Percentiles rank a stretch among this genome's conserved stretches.
Evolutionary conservation across 2,113 vertebrate genomes (phyloP).

Genomic region (Xiphorhynchus elegans): DNA sequence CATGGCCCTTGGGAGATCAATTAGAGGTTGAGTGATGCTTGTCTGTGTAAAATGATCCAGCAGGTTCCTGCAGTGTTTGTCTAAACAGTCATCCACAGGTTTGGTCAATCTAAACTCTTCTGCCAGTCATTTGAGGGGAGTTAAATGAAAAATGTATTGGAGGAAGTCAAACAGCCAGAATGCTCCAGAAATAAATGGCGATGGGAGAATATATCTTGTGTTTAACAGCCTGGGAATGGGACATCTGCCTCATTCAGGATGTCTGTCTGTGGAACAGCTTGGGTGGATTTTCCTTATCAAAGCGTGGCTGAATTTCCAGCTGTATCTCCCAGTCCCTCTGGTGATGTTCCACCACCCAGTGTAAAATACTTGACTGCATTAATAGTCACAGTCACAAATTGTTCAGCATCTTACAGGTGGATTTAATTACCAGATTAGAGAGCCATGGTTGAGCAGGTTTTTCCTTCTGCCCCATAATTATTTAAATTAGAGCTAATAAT

Average conservation of each 20-base stretch:
- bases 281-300: not conserved
- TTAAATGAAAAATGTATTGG: not conserved
- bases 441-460: not conserved
- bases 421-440: conserved; percentile 16
- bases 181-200: not conserved
- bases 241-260: not conserved
- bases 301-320: not conserved
- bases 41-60: not conserved
- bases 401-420: not conserved
- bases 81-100: not conserved
- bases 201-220: not conserved
- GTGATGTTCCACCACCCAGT: not conserved
- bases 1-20: not conserved
- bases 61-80: not conserved
- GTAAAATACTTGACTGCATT: not conserved
- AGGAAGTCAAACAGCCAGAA: not conserved
- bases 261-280: not conserved
- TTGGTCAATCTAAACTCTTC: not conserved
- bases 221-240: not conserved
- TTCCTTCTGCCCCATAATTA: not conserved
- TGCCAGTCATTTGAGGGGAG: not conserved
- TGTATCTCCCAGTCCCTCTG: not conserved
- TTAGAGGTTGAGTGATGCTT: not conserved
- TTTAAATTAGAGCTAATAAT: conserved; percentile 9
- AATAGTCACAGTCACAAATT: not conserved